A percentile compares a stretch with the other conserved stretches of the same genome.
Conservation (phyloP, 2,113 vertebrate species). For the Epinephelus moara region DNA sequence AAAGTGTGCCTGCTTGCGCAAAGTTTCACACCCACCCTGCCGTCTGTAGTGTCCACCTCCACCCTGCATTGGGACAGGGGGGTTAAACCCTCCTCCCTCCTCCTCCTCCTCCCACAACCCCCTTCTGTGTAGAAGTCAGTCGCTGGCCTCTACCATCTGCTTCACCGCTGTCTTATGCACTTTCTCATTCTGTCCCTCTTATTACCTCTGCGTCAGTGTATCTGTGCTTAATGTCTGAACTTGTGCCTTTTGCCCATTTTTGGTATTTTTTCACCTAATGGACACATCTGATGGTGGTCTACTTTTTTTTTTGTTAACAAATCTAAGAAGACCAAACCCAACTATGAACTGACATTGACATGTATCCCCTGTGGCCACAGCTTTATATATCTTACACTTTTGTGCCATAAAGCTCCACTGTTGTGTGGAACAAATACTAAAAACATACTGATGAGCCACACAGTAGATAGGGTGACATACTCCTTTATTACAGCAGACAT, state of each 20-base stretch:
- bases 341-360: not conserved
- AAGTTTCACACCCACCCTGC: slow-evolving; percentile 21
- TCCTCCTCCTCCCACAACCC: slow-evolving; percentile 17
- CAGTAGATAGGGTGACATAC: too few relatives aligned
- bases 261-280: not conserved
- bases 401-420: not conserved
- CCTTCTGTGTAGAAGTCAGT: slow-evolving; percentile 48
- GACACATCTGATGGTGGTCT: not conserved
- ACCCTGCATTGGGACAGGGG: slow-evolving; percentile 24
- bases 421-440: not conserved
- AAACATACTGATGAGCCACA: not conserved
- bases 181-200: slow-evolving; percentile 18
- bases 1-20: not conserved
- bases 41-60: slow-evolving; percentile 24
- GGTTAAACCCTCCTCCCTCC: slow-evolving; percentile 32
- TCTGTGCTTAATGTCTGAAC: slow-evolving; percentile 6
- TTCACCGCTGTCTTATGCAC: slow-evolving; percentile 18
- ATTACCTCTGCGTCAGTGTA: slow-evolving; percentile 31
- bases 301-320: not conserved
- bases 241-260: not conserved
- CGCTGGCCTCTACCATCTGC: slow-evolving; percentile 66
- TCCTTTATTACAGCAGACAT: not conserved
- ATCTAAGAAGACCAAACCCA: not conserved
- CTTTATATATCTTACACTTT: too few relatives aligned
- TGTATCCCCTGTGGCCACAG: not conserved